Evolutionary conservation across 2,888 invertebrate species (phyloP).

Genomic region (Schrankia costaestrigalis): DNA sequence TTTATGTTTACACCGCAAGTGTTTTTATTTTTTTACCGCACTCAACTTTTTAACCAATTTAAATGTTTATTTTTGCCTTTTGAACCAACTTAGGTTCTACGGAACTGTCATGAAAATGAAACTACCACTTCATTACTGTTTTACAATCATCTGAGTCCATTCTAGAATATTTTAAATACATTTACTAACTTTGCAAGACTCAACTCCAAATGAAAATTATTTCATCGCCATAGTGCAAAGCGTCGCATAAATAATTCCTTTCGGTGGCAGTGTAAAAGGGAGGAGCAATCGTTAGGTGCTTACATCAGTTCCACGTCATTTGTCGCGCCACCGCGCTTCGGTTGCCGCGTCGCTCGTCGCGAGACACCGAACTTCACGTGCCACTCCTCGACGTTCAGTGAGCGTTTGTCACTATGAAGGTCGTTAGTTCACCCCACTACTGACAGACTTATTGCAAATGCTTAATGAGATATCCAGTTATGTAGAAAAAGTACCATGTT

Average conservation of each 20-base stretch:
- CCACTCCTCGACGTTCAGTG: conserved; percentile 40
- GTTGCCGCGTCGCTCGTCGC: too few relatives aligned
- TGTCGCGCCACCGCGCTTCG: conserved; percentile 36
- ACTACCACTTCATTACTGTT: too few relatives aligned
- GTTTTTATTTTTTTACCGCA: too few relatives aligned
- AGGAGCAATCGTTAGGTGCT: conserved; percentile 60
- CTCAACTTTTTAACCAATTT: too few relatives aligned
- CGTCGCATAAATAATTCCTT: conserved; percentile 49
- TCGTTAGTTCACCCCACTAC: conserved; percentile 47
- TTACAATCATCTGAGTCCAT: too few relatives aligned
- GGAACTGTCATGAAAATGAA: too few relatives aligned
- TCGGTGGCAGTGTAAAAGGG: conserved; percentile 45
- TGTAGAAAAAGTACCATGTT: conserved; percentile 42
- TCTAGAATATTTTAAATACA: too few relatives aligned
- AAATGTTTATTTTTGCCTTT: too few relatives aligned
- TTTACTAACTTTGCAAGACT: conserved; percentile 25
- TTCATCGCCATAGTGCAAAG: conserved; percentile 39
- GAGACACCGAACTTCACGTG: too few relatives aligned
- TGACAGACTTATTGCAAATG: conserved; percentile 54
- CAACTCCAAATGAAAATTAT: conserved; percentile 37
- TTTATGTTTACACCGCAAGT: too few relatives aligned
- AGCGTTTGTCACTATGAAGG: conserved; percentile 44
- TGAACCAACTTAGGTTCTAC: too few relatives aligned
- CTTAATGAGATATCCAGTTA: conserved; percentile 43
- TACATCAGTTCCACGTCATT: conserved; percentile 64